Evolutionary conservation across 2,113 vertebrate genomes (phyloP), one percentile per base, ranked within the genome.

Genomic region (Pontoporia blainvillei): DNA sequence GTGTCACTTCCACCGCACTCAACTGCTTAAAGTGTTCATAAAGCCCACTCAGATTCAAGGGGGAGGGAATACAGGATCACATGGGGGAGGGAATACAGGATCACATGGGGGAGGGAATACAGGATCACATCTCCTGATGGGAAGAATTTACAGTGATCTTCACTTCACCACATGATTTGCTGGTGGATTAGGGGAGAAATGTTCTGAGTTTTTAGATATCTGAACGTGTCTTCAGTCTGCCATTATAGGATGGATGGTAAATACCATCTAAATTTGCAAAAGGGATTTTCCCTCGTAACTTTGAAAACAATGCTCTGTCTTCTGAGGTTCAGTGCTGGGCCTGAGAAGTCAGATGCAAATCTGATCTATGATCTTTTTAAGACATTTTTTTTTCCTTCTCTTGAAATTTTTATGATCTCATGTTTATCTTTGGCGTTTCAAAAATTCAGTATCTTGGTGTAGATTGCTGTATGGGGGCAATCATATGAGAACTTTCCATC

Each of bases 221-320:
- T 86, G 46, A 92, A 89, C 61, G 90, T n/a, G 18, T 46, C 44
- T 86, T 96, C 18, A 66, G 10, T 52, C 29, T 81, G 18, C 41
- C 71, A 59, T 87, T 71, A 52, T 3, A 66, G 20, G 85, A 86
- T 25, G 61, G 29, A 89, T 41, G 5, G 3, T n/a, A 86, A 25
- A 66, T 12, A 57, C 13, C 36, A 73, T 18, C 59, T n/a, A 49
- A 78, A 54, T 8, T 15, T 93, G 76, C 49, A 94, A 95, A 62
- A 64, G 20, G 81, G 12, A 67, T 25, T 79, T 61, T 62, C 72
- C 41, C 44, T 94, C 6, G 8, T 31, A 91, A 79, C 23, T 79
- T 44, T 52, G 15, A 81, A 86, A 85, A 91, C 14, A 64, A 29
- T 18, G 12, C 15, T 72, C 12, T 76, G 10, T 90, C 49, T 64